Evolutionary conservation across 2,888 invertebrate genomes (phyloP).

Genomic region (Lithophane semibrunnea): DNA sequence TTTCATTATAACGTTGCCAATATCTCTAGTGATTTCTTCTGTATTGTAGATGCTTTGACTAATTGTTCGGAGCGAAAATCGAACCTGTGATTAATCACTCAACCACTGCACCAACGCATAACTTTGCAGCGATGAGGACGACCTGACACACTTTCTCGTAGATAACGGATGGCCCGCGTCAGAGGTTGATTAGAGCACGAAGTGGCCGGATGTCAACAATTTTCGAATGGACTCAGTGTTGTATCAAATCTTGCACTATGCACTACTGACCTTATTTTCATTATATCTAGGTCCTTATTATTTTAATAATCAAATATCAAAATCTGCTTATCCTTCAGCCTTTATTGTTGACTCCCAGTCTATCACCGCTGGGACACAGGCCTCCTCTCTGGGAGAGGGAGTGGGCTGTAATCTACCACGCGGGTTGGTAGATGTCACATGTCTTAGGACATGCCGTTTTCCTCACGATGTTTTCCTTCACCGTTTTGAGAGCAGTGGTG

Average conservation of each 20-base stretch:
- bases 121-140: background rate
- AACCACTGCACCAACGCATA: background rate
- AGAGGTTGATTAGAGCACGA: slow-evolving; percentile 39
- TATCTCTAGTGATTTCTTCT: background rate
- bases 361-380: background rate
- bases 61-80: background rate
- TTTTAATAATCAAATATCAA: background rate
- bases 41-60: background rate
- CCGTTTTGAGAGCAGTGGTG: too few species aligned
- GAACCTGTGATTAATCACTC: background rate
- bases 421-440: too few species aligned
- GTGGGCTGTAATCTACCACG: too few species aligned
- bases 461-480: too few species aligned
- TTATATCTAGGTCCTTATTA: background rate
- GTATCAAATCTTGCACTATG: background rate
- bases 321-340: too few species aligned
- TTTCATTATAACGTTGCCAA: too few species aligned
- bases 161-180: slow-evolving; percentile 41
- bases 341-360: background rate
- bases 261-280: slow-evolving; percentile 2
- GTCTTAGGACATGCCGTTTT: too few species aligned
- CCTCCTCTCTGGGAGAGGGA: too few species aligned
- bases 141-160: slow-evolving; percentile 41
- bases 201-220: slow-evolving; percentile 34
- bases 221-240: slow-evolving; percentile 31